These are phyloP conservation scores for Pitta sordida DNA, from an alignment of 2,113 vertebrate genomes.

Conservation along the genomic window DNA sequence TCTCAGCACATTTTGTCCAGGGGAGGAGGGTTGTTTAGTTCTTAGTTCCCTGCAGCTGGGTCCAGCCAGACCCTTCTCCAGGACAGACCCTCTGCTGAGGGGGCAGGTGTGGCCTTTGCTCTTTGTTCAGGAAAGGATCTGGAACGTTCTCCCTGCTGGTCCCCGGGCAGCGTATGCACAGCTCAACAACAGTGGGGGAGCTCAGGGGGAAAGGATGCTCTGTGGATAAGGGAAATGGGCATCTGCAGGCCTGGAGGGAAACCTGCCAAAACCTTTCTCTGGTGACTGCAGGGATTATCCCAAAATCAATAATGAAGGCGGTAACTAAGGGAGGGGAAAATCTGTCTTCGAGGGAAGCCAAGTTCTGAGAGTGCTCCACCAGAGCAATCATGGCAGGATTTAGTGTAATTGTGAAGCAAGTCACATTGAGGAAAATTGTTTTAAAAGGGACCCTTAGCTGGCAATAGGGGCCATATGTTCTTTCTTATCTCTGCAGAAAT, in stretches of 20 bases:
- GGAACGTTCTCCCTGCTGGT: not conserved
- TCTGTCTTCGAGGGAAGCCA: not conserved
- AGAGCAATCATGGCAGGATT: slow-evolving; percentile 22
- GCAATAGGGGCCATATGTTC: not conserved
- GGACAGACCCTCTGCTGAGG: not conserved
- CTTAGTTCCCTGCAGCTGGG: not conserved
- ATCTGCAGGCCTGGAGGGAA: slow-evolving; percentile 19
- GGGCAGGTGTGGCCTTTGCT: slow-evolving; percentile 27
- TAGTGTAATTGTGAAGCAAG: slow-evolving; percentile 43
- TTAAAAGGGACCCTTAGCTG: not conserved
- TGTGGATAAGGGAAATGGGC: slow-evolving; percentile 3
- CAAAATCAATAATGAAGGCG: not conserved
- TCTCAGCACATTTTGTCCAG: not conserved
- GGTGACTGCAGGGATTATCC: slow-evolving; percentile 19
- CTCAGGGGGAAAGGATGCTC: slow-evolving; percentile 1
- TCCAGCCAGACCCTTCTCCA: not conserved
- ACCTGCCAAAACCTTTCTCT: slow-evolving; percentile 14
- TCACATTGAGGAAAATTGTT: slow-evolving; percentile 31
- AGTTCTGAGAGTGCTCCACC: not conserved
- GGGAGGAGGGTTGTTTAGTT: not conserved
- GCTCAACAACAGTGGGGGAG: not conserved
- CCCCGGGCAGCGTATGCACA: not conserved
- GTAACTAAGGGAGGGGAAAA: not conserved
- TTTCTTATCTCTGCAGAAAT: not conserved
- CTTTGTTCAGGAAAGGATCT: not conserved